phyloP scores from a whole-genome alignment of 2,797 vertebrate genomes.

The Chelon auratus region DNA sequence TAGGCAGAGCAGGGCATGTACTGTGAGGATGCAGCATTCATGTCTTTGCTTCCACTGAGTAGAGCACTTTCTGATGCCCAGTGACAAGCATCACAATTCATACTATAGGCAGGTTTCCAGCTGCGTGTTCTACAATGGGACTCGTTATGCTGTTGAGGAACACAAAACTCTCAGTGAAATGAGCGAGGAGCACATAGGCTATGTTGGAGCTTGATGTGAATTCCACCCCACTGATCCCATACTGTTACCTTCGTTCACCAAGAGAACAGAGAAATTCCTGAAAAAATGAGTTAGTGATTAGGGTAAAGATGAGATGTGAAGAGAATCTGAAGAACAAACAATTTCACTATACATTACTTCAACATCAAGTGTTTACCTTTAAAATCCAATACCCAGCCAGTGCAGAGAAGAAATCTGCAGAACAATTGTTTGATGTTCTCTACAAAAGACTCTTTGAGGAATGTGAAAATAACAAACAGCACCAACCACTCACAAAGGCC shows the following conservation, averaged over 20 bases:
- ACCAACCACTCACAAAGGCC: slow-evolving; percentile 20
- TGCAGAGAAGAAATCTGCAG: slow-evolving; percentile 3
- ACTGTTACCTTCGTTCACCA: not conserved
- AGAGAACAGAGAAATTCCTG: not conserved
- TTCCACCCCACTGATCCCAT: not conserved
- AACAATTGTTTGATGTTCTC: slow-evolving; percentile 30
- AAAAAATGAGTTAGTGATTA: not conserved
- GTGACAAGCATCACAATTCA: slow-evolving; percentile 65
- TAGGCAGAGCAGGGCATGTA: slow-evolving; percentile 57
- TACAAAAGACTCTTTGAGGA: slow-evolving; percentile 28
- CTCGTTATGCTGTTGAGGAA: slow-evolving; percentile 40
- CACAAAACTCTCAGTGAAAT: slow-evolving; percentile 22
- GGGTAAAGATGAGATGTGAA: not conserved
- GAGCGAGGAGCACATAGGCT: slow-evolving; percentile 6
- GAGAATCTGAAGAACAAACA: not conserved
- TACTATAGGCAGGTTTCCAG: slow-evolving; percentile 61
- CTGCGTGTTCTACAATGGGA: slow-evolving; percentile 19
- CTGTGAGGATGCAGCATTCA: slow-evolving; percentile 61
- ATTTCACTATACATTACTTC: slow-evolving; percentile 4
- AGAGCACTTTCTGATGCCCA: slow-evolving; percentile 62
- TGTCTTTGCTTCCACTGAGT: slow-evolving; percentile 66
- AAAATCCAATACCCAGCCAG: not conserved
- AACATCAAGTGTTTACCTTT: not conserved
- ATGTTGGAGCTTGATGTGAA: not conserved
- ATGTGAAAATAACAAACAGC: slow-evolving; percentile 38